Base-by-base conservation (phyloP, 2,888 invertebrate species). In the Amaurobius ferox region DNA sequence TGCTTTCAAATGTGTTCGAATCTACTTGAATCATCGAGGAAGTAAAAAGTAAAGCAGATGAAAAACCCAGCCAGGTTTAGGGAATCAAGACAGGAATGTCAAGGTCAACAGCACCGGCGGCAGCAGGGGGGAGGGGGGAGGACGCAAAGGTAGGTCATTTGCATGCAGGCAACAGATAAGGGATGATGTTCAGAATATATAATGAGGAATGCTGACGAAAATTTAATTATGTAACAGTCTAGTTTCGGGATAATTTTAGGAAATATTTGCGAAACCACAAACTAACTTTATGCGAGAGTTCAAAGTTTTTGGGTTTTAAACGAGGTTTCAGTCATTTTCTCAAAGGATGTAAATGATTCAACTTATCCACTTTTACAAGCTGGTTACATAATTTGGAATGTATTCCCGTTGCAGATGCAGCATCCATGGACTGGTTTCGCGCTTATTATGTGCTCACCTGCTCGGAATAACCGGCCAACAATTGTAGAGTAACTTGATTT, bases 31-130 rank as follows among this genome's bases (percentile, higher is more conserved):
- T 2, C 23, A 55, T 2, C 16, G 23, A 55, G 55, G 55, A 55
- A 55, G 55, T 55, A 55, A 23, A 55, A 16, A 35, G 11, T 23
- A 55, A 55, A 23, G 11, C 55, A 55, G 23, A 23, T 3, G 23
- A 55, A 55, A 55, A 55, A 6, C n/a, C 6, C 55, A 2, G 23
- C 23, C 55, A 55, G 6, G n/a, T 55, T 55, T 26, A 29, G 29
- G 6, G 79, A 80, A 61, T 68, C 48, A 40, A 79, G 73, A 61
- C 66, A 44, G 71, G 79, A 81, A 74, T 81, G 81, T 76, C 81
- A 81, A 81, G 76, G 76, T 81, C 81, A 76, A 70, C 81, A 81
- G 62, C 74, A 76, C 62, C n/a, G n/a, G 23, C 16, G 29, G 13
- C 1, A 2, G 44, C 44, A 13, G 9, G 44, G 2, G n/a, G 44